Evolutionary conservation across 2,888 invertebrate genomes (phyloP).

Genomic region (Microctonus hyperodae): DNA sequence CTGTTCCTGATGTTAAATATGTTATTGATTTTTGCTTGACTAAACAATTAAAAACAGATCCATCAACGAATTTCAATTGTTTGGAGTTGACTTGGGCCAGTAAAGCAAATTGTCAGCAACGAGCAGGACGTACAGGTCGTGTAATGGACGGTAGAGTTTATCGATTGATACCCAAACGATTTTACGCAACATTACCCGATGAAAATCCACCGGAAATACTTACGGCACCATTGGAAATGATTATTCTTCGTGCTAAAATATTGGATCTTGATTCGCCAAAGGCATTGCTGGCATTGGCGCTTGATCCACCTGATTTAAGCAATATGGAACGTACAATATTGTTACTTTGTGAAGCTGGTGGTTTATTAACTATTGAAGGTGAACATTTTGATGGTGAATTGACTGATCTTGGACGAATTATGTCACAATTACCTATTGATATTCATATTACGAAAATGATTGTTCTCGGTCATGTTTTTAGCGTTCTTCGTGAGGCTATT

Average conservation of each 20-base stretch:
- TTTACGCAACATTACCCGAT: constrained; percentile 68
- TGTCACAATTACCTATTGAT: constrained; percentile 85
- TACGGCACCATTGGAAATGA: constrained; percentile 80
- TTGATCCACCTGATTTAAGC: constrained; percentile 85
- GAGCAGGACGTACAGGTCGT: constrained; percentile 90
- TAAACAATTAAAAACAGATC: constrained; percentile 80
- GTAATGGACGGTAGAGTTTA: constrained; percentile 87
- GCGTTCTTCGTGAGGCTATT: constrained; percentile 82
- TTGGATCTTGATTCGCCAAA: constrained; percentile 83
- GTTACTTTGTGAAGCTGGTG: constrained; percentile 88
- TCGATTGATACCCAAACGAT: constrained; percentile 73
- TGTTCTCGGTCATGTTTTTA: constrained; percentile 85
- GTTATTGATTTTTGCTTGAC: constrained; percentile 95
- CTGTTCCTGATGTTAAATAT: constrained; percentile 86
- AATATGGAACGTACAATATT: constrained; percentile 84
- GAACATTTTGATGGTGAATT: constrained; percentile 81
- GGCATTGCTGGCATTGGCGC: constrained; percentile 80
- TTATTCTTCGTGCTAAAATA: constrained; percentile 82
- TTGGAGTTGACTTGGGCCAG: constrained; percentile 88
- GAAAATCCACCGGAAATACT: constrained; percentile 78
- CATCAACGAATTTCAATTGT: constrained; percentile 78
- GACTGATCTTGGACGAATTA: constrained; percentile 84
- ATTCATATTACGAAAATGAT: constrained; percentile 84
- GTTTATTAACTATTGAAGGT: constrained; percentile 69
- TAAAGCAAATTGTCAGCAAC: constrained; percentile 86